Evolutionary conservation across 2,888 invertebrate species (phyloP).

Genomic region (Nemotelus pantherinus): DNA sequence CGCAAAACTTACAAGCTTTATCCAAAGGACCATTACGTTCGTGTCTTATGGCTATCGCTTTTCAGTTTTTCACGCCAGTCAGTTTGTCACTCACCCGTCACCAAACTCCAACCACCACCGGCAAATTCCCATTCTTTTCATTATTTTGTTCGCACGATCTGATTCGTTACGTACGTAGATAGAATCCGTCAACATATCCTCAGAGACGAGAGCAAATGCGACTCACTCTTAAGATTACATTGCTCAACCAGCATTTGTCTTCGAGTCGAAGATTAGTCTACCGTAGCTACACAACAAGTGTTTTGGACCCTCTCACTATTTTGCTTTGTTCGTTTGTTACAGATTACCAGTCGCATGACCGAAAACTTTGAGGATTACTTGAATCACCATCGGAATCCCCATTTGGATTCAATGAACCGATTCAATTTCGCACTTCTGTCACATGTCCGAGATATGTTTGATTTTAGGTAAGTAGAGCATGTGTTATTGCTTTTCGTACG

Average conservation of each 20-base stretch:
- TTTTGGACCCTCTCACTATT: too few species aligned
- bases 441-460: conserved; percentile 72
- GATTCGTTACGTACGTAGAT: too few species aligned
- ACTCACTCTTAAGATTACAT: not conserved
- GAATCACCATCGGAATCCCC: conserved; percentile 65
- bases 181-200: conserved; percentile 7
- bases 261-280: not conserved
- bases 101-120: too few species aligned
- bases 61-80: not conserved
- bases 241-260: not conserved
- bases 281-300: too few species aligned
- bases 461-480: conserved; percentile 69
- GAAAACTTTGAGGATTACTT: conserved; percentile 67
- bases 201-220: conserved; percentile 8
- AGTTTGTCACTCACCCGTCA: too few species aligned
- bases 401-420: conserved; percentile 72
- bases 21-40: not conserved
- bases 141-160: too few species aligned
- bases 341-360: conserved; percentile 65
- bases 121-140: too few species aligned
- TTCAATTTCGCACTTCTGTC: conserved; percentile 71
- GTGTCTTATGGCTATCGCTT: not conserved
- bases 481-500: too few species aligned
- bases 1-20: not conserved
- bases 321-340: conserved; percentile 38